phyloP scores from a whole-genome alignment of 2,888 invertebrate genomes.

The Drosophila monieri region DNA sequence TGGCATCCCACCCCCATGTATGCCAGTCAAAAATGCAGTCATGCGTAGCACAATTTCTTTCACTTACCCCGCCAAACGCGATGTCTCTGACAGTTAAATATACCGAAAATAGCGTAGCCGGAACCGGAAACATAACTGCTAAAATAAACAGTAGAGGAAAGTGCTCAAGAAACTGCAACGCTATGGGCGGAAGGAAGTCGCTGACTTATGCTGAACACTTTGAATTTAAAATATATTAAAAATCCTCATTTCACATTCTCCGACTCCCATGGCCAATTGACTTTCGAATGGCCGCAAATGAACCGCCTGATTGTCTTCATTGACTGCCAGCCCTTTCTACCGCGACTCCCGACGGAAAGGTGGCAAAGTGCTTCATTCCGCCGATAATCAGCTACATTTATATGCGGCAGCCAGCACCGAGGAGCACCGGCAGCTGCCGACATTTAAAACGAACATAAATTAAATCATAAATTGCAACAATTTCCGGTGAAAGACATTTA shows the following conservation, averaged over 20 bases:
- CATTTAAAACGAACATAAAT: conserved; percentile 74
- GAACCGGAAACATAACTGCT: conserved; percentile 41
- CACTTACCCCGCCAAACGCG: conserved; percentile 8
- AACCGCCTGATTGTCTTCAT: conserved; percentile 58
- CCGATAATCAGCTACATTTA: conserved; percentile 72
- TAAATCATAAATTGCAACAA: conserved; percentile 77
- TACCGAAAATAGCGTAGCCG: conserved; percentile 11
- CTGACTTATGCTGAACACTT: not conserved
- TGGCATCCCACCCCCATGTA: conserved; percentile 16
- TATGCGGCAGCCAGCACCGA: conserved; percentile 62
- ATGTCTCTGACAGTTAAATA: conserved; percentile 27
- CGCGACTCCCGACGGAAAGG: conserved; percentile 10
- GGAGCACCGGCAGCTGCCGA: conserved; percentile 26
- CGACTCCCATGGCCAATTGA: conserved; percentile 27
- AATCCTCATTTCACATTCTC: not conserved
- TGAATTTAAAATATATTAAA: conserved; percentile 9
- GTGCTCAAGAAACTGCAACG: conserved; percentile 5
- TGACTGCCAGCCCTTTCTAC: conserved; percentile 35
- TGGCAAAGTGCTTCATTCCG: conserved; percentile 27
- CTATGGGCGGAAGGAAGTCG: not conserved
- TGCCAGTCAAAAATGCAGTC: conserved; percentile 59
- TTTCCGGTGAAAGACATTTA: conserved; percentile 67
- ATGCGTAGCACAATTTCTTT: conserved; percentile 48
- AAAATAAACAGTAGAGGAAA: conserved; percentile 23
- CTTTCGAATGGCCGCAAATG: conserved; percentile 50